Base-by-base conservation (phyloP, 2,797 vertebrate species). In the Hephaestus fuliginosus region DNA sequence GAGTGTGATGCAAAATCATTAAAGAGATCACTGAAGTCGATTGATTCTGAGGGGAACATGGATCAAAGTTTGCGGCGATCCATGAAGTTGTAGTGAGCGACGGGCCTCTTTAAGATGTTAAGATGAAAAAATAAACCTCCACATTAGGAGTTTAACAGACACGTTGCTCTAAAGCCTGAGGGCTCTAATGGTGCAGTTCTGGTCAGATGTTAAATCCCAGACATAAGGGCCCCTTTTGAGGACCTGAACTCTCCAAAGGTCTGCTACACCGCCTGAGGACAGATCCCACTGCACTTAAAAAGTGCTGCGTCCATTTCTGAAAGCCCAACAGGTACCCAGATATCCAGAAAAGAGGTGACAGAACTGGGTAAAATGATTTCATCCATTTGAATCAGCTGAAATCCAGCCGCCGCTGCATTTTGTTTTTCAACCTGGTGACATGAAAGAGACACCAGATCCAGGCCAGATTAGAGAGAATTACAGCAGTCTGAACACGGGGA, bases 391-490 rank as follows among this genome's bases (percentile, higher is more conserved):
- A 65, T 3, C 49, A 15, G 48, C 72, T 76, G 5, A 57, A 75
- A 71, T 63, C n/a, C 55, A 44, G 15, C 44, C 18, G 20, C 62
- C 41, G 53, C n/a, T 15, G 28, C n/a, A 53, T 66, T 78, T 61
- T 30, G 30, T 60, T 71, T 64, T 53, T 28, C 46, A 36, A 83
- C 63, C 39, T 51, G 58, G 1, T 5, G 48, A 63, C 61, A 55
- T 55, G 28, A 78, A 57, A 52, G 39, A 57, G 9, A 25, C 8
- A 43, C 55, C 7, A 69, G 64, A 74, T 84, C 17, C 60, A 22
- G 48, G 28, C 12, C 46, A 67, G 74, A 76, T 83, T 57, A 73
- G 15, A 78, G 58, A 74, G 56, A 78, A 14, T 73, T 30, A 46
- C 69, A 75, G 36, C 28, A 12, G 25, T 41, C 48, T 43, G 48